Base-by-base conservation (phyloP, 2,888 invertebrate genomes). In the Caenorhabditis wallacei region DNA sequence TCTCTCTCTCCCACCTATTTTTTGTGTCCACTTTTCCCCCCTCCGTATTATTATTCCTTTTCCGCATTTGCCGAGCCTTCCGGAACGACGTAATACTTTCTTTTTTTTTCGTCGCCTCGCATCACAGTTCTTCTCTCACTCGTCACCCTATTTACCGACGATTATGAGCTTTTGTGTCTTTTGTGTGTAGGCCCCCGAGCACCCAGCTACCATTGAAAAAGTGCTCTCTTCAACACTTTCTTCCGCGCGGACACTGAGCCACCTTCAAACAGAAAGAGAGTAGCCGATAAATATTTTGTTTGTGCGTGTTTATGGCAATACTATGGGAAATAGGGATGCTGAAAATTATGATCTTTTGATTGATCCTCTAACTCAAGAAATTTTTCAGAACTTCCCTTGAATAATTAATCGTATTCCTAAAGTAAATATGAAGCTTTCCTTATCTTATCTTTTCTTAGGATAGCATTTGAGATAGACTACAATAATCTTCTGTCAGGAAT, bases 131-230 rank as follows among this genome's bases (percentile, higher is more conserved):
- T 24, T 20, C 51, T 22, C 46, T 35, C 30, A 16, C 54, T 66
- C 74, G 66, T 75, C 74, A 75, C 74, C 54, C 66, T 75, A 56
- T 75, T 75, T 75, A 75, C 74, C 74, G 66, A 75, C 74, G 74
- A 75, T 75, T 75, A 75, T 75, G 74, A 75, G 74, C 74, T 75
- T 75, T 75, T 75, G 74, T 75, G 74, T 75, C 74, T 66, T 75
- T 75, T 75, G 74, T 75, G 74, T 48, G 18, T 48, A 30, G 30
- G 57, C 57, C 57, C 18, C 18, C 24, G 30, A 24, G 30, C 57
- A 35, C 35, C n/a, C 30, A n/a, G 35, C 30, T 35, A 35, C 30
- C 40, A 40, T 40, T 40, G 13, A 40, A 40, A 40, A 40, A 40
- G 40, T 40, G 5, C 13, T 40, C 40, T 40, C 40, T 40, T 13